phyloP scores from a whole-genome alignment of 2,797 vertebrate genomes.

The Enteromius trimaculatus region DNA sequence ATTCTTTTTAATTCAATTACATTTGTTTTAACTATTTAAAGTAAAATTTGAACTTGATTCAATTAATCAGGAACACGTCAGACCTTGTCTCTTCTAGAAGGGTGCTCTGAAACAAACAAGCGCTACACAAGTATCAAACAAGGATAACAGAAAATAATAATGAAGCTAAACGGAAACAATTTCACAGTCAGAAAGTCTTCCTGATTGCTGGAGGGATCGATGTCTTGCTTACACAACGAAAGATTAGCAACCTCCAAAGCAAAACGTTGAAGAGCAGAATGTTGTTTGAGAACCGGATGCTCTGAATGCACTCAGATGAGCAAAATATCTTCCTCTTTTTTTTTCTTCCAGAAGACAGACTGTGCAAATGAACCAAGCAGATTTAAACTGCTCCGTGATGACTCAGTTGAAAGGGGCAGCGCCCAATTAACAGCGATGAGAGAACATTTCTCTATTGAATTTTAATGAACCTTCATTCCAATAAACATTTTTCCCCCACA shows the following conservation, averaged over 20 bases:
- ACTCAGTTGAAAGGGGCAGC: constrained; percentile 26
- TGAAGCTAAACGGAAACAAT: neutral
- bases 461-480: constrained; percentile 54
- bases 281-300: neutral
- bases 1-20: neutral
- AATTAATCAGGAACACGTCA: neutral
- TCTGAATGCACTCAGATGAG: neutral
- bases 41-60: neutral
- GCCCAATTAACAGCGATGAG: constrained; percentile 51
- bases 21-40: neutral
- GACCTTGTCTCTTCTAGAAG: neutral
- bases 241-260: neutral
- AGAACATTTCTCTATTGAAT: constrained; percentile 50
- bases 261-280: neutral
- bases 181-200: neutral
- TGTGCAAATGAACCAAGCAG: constrained; percentile 37
- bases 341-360: constrained; percentile 6
- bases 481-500: constrained; percentile 40
- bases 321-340: neutral
- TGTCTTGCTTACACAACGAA: constrained; percentile 1
- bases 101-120: neutral
- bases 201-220: constrained; percentile 4
- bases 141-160: neutral
- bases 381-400: constrained; percentile 44
- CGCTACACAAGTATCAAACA: neutral